A percentile compares a stretch with the other conserved stretches of the same genome.
phyloP scores from a whole-genome alignment of 2,888 invertebrate species.

The Drosophila mercatorum region DNA sequence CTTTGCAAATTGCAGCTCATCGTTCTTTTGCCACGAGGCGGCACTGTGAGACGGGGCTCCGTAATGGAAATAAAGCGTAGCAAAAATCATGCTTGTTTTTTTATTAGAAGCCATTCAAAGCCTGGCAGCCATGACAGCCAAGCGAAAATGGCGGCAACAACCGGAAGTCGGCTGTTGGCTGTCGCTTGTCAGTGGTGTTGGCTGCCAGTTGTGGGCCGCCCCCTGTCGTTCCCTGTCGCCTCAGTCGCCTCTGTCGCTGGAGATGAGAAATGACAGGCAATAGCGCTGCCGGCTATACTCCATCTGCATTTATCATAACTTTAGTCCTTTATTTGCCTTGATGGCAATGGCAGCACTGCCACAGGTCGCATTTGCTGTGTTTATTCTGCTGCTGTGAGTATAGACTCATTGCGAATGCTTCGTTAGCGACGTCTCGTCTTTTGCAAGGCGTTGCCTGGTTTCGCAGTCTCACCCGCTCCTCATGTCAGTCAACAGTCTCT shows the following conservation, averaged over 20 bases:
- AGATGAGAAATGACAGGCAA: slow-evolving; percentile 81
- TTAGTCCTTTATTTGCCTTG: slow-evolving; percentile 69
- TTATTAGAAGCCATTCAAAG: slow-evolving; percentile 73
- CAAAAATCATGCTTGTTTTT: slow-evolving; percentile 68
- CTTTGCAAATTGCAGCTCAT: slow-evolving; percentile 77
- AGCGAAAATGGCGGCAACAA: slow-evolving; percentile 73
- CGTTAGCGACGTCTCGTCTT: slow-evolving; percentile 57
- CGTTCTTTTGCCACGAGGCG: slow-evolving; percentile 45
- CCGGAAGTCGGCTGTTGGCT: slow-evolving; percentile 69
- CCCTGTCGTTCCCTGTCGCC: neutral
- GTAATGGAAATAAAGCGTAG: slow-evolving; percentile 74
- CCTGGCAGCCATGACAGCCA: slow-evolving; percentile 62
- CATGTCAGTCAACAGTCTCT: neutral
- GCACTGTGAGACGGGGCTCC: neutral
- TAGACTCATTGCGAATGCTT: slow-evolving; percentile 34
- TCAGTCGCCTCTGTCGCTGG: slow-evolving; percentile 13
- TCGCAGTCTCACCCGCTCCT: slow-evolving; percentile 9
- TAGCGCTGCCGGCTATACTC: slow-evolving; percentile 72
- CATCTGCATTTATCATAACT: slow-evolving; percentile 81
- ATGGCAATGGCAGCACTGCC: slow-evolving; percentile 53
- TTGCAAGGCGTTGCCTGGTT: neutral
- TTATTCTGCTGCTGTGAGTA: slow-evolving; percentile 22
- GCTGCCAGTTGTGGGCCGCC: slow-evolving; percentile 22
- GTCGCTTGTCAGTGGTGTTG: slow-evolving; percentile 31
- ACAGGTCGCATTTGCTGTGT: slow-evolving; percentile 28